Evolutionary conservation across 2,888 invertebrate species (phyloP), one percentile per base, ranked within the genome.

Genomic region (Lepidocyrtoides sp.): DNA sequence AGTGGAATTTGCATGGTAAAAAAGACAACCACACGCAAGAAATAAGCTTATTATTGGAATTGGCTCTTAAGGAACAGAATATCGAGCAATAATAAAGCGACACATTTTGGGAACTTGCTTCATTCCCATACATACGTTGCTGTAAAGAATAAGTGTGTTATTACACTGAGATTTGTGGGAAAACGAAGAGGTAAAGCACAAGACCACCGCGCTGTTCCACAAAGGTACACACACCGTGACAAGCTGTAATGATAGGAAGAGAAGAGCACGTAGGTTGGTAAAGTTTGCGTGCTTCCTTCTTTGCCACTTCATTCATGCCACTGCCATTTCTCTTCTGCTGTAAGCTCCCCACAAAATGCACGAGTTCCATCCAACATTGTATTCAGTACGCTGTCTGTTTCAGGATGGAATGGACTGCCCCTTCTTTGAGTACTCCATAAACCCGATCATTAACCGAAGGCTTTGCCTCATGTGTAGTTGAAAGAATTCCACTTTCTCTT

Each of bases 341-440:
- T 32, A 20, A 32, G 86, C 63, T 87, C 79, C 66, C 60, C 63
- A 87, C 79, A 87, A 87, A 87, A 87, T 87, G 77, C 51, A 66
- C 63, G 79, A 87, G 79, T 87, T 87, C 29, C n/a, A n/a, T 60
- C 51, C 20, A 79, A 48, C 63, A 20, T n/a, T 77, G n/a, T 66
- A 79, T 66, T 87, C 87, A 87, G 87, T 87, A 23, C 51, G 77
- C 79, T 87, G 87, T 87, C 87, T 87, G 87, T 87, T 87, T 79
- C 87, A 87, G 87, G 79, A 51, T 66, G 79, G 87, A 87, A 79
- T 87, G 17, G 87, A 79, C 87, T 77, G 87, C 44, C 66, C 79
- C 23, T 29, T 44, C 60, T 41, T 26, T 26, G 7, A 69, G 26
- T 17, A 69, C 41, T 3, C 14, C 23, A 23, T 44, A 14, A 8